Evolutionary conservation across 1,140 invertebrate genomes (phyloP).

Genomic region (Drosophila biarmipes): DNA sequence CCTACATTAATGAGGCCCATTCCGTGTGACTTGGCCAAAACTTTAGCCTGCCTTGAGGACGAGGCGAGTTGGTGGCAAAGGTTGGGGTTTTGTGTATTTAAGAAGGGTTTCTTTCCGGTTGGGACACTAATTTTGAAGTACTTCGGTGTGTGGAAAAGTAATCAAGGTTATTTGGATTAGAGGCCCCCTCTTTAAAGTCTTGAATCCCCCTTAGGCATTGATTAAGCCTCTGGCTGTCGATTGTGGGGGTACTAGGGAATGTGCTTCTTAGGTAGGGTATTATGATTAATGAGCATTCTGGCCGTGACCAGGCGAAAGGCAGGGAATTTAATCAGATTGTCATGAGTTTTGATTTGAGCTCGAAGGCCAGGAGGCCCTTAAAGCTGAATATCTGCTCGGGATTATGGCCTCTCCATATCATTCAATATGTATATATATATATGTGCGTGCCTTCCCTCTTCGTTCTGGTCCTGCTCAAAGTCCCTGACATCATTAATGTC

Average conservation of each 20-base stretch:
- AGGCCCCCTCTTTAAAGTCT: background rate
- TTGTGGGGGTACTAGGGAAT: background rate
- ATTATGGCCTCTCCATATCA: constrained; percentile 4
- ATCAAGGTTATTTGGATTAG: background rate
- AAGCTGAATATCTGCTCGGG: constrained; percentile 4
- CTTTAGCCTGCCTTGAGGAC: background rate
- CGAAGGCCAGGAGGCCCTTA: background rate
- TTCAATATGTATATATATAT: constrained; percentile 8
- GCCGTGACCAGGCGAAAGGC: constrained; percentile 11
- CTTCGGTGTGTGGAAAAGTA: too few relatives aligned
- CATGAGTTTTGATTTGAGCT: constrained; percentile 20
- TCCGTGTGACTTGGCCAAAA: constrained; percentile 3
- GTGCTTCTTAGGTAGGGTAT: background rate
- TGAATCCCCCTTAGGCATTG: background rate
- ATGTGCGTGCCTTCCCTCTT: background rate
- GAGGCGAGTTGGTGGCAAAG: background rate
- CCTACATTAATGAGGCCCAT: constrained; percentile 64
- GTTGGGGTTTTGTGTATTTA: too few relatives aligned
- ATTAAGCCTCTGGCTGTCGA: background rate
- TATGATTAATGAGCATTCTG: constrained; percentile 34
- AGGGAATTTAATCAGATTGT: constrained; percentile 30
- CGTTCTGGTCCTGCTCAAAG: constrained; percentile 29
- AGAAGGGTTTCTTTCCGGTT: too few relatives aligned
- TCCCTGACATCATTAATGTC: constrained; percentile 70
- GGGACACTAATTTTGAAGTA: too few relatives aligned